Percentiles rank a stretch among this genome's conserved stretches.
phyloP scores from a whole-genome alignment of 2,113 vertebrate genomes.

The Cinclus cinclus region DNA sequence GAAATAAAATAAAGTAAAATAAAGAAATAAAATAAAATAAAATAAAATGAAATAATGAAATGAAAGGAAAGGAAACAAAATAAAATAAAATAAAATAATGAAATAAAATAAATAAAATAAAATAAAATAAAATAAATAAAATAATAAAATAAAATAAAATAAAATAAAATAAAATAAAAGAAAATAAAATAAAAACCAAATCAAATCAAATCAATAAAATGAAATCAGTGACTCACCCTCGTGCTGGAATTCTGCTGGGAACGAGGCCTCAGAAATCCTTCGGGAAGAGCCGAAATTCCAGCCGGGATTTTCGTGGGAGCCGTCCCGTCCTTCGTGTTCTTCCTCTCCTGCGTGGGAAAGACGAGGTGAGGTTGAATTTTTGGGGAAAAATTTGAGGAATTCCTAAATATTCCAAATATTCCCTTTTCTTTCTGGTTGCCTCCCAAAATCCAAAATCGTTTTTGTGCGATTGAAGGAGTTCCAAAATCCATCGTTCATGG shows the following conservation, averaged over 20 bases:
- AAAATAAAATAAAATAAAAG: too few relatives aligned
- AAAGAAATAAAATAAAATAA: too few relatives aligned
- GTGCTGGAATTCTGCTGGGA: not conserved
- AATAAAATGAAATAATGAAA: too few relatives aligned
- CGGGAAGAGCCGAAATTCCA: not conserved
- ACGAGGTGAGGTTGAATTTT: not conserved
- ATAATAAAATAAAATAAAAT: too few relatives aligned
- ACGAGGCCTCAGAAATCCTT: not conserved
- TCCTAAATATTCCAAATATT: not conserved
- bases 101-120: too few relatives aligned
- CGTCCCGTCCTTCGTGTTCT: rapidly evolving
- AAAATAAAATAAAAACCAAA: too few relatives aligned
- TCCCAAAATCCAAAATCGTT: rapidly evolving
- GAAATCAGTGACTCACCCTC: not conserved
- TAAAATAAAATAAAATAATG: too few relatives aligned
- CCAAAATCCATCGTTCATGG: not conserved
- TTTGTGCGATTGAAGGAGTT: not conserved
- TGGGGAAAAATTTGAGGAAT: not conserved
- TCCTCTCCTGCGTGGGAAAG: not conserved
- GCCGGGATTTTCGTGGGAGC: not conserved
- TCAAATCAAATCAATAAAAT: too few relatives aligned
- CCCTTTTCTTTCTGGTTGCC: rapidly evolving
- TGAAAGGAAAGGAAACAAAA: too few relatives aligned
- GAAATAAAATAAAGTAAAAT: too few relatives aligned
- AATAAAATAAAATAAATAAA: too few relatives aligned